These are phyloP conservation scores for Tromatobia lineatoria DNA, from an alignment of 2,888 invertebrate genomes.

Conservation along the genomic window DNA sequence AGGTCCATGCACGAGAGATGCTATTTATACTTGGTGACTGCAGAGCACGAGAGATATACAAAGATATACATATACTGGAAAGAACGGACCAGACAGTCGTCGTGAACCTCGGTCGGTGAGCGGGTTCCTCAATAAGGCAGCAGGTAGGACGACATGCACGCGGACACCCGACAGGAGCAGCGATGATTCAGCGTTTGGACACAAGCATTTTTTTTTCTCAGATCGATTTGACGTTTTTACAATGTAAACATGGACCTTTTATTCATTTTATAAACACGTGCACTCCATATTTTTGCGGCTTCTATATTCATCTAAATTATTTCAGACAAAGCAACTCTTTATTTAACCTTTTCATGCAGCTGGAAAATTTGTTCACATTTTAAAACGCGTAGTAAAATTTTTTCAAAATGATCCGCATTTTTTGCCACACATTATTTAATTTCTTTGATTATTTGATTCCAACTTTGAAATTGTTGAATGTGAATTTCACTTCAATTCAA, in stretches of 20 bases:
- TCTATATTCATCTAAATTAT: not conserved
- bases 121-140: conserved; percentile 83
- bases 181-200: conserved; percentile 80
- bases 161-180: conserved; percentile 58
- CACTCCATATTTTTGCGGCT: not conserved
- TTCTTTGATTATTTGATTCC: too few relatives aligned
- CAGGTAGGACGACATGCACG: conserved; percentile 78
- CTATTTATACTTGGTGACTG: conserved; percentile 66
- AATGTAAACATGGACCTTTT: conserved; percentile 13
- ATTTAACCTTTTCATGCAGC: not conserved
- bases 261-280: conserved; percentile 1
- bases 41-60: conserved; percentile 38
- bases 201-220: conserved; percentile 14
- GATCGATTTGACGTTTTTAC: not conserved
- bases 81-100: conserved; percentile 59
- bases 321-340: not conserved
- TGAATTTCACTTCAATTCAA: too few relatives aligned
- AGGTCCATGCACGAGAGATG: conserved; percentile 62
- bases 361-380: not conserved
- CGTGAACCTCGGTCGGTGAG: conserved; percentile 67
- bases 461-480: too few relatives aligned
- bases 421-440: not conserved
- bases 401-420: not conserved
- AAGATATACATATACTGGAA: conserved; percentile 45
- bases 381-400: not conserved